A percentile compares a stretch with the other conserved stretches of the same genome.
Evolutionary conservation across 2,797 vertebrate species (phyloP).

Genomic region (Lithobates sylvaticus): DNA sequence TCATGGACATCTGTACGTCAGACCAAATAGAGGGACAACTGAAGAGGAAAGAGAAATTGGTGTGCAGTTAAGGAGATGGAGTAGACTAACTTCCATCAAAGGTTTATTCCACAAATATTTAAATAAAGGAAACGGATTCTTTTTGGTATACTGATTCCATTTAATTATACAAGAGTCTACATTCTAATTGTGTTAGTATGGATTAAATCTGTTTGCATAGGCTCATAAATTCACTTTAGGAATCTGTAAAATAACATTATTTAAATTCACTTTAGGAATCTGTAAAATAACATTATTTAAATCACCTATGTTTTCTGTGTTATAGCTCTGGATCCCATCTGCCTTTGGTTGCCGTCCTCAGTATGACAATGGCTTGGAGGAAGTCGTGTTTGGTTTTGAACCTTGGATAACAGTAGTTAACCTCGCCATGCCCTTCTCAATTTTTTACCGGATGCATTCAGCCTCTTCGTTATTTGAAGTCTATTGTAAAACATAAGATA

Average conservation of each 20-base stretch:
- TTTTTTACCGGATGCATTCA: conserved; percentile 98
- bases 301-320: neutral
- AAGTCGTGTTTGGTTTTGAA: conserved; percentile 90
- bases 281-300: neutral
- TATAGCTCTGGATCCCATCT: conserved; percentile 94
- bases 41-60: no score
- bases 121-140: neutral
- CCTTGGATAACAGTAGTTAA: conserved; percentile 96
- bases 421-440: conserved; percentile 93
- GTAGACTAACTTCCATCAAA: no score
- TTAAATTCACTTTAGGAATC: neutral
- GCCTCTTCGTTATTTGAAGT: conserved; percentile 95
- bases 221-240: no score
- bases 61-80: no score
- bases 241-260: neutral
- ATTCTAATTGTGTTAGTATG: no score
- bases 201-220: no score
- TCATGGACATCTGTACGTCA: no score
- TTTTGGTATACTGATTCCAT: neutral
- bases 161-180: no score
- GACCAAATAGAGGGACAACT: no score
- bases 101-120: neutral
- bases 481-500: conserved; percentile 78
- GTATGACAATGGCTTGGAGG: conserved; percentile 92
- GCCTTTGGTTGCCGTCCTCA: conserved; percentile 96